Base-by-base conservation (phyloP, 2,888 invertebrate genomes). In the Pandemis cinnamomeana region DNA sequence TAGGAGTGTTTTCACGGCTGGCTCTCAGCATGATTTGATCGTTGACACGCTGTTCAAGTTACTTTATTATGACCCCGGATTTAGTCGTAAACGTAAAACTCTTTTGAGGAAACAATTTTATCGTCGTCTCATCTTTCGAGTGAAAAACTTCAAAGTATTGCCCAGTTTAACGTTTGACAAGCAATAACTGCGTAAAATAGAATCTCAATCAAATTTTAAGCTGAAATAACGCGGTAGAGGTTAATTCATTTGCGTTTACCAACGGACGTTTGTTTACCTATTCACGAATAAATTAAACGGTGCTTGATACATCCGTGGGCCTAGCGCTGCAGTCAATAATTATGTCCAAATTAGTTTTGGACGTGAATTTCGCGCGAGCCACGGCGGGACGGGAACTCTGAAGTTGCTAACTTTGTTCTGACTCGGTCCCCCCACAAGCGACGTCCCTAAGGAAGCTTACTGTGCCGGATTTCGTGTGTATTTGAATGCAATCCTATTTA, bases 341-440 rank as follows among this genome's bases (percentile, higher is more conserved):
- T 72, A 69, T 62, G 55, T 67, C 27, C 62, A 68, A 71, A 71
- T 76, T 71, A 55, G 63, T 62, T 68, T 67, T 88, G 85, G 78
- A 85, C 84, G 88, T 82, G 88, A 86, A 88, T 89, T 88, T 80
- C 76, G 84, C 78, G 77, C 79, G 79, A 85, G 82, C 84, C 85
- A 83, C 79, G 87, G 87, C 82, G 85, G 81, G 84, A 85, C 86
- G 85, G 81, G 84, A 87, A 87, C 87, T 87, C 82, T 78, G 83
- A 87, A 92, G 90, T 92, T 92, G 88, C 86, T 83, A 91, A 92
- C 89, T 91, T 89, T 82, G 84, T 83, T 82, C 84, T 80, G 79
- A 72, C 76, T 72, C 76, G 77, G 76, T 81, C 72, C 75, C 82
- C 84, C 82, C 84, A 86, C 88, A 80, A 80, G 87, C 88, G 89